Evolutionary conservation across 2,113 vertebrate species (phyloP).

Genomic region (Lagopus muta): DNA sequence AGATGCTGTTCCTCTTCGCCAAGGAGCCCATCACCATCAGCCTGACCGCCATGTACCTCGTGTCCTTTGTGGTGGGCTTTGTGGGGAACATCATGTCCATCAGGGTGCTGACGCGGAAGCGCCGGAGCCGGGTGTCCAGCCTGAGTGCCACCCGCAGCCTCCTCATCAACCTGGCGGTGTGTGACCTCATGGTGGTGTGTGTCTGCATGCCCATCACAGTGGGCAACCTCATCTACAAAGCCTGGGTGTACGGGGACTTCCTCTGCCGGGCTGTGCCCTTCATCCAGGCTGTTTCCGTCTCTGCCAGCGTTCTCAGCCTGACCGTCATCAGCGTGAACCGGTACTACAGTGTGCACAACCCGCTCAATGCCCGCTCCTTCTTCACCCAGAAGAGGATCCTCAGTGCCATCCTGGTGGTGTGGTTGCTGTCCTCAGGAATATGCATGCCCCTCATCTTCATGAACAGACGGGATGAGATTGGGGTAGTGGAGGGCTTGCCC

Average conservation of each 20-base stretch:
- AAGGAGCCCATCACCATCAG: conserved; percentile 88
- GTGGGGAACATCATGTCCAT: conserved; percentile 89
- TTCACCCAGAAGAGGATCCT: conserved; percentile 87
- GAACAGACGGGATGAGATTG: conserved; percentile 85
- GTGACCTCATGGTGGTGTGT: conserved; percentile 92
- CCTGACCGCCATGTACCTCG: conserved; percentile 85
- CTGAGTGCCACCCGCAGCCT: conserved; percentile 88
- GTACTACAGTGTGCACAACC: conserved; percentile 90
- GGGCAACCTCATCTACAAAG: conserved; percentile 89
- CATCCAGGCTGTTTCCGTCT: conserved; percentile 89
- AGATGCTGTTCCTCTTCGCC: conserved; percentile 84
- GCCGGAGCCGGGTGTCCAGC: conserved; percentile 75
- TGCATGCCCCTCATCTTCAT: conserved; percentile 90
- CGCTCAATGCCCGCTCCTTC: conserved; percentile 86
- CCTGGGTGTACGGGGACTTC: conserved; percentile 92
- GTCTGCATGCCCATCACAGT: conserved; percentile 92
- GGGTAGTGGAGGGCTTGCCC: conserved; percentile 77
- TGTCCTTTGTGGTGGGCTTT: conserved; percentile 89
- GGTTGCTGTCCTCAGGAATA: conserved; percentile 87
- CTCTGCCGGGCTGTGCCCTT: conserved; percentile 89
- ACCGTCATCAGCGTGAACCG: conserved; percentile 91
- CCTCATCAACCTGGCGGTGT: conserved; percentile 89
- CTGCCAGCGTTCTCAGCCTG: conserved; percentile 89
- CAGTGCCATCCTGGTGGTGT: conserved; percentile 85
- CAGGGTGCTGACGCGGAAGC: conserved; percentile 84